These are phyloP conservation scores for Phorcus lineatus DNA, from an alignment of 2,888 invertebrate genomes.

Conservation along the genomic window DNA sequence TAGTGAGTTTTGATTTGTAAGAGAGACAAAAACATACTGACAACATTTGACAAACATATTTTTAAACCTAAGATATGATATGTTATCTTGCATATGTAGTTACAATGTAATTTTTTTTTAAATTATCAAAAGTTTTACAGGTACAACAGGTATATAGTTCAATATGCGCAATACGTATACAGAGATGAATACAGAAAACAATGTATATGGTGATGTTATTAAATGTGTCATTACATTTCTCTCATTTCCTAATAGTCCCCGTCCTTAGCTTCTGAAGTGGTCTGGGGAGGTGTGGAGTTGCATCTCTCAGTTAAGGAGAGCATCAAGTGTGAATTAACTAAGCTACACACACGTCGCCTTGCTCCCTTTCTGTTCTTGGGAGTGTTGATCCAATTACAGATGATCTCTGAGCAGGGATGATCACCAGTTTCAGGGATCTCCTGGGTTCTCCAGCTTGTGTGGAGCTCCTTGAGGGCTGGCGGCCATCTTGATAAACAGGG, in stretches of 20 bases:
- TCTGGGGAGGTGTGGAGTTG: neutral
- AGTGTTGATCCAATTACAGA: slow-evolving; percentile 21
- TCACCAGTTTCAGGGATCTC: neutral
- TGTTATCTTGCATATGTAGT: no score
- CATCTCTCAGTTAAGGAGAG: neutral
- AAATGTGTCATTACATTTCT: neutral
- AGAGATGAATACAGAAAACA: no score
- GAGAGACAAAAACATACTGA: no score
- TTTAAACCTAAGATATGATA: no score
- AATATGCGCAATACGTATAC: no score
- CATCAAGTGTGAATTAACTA: neutral
- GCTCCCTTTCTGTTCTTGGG: neutral
- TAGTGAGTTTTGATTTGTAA: no score
- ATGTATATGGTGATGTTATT: no score
- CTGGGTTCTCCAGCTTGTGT: neutral
- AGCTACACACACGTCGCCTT: neutral
- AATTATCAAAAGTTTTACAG: no score
- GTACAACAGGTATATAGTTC: no score
- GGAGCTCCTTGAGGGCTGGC: neutral
- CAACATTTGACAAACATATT: no score
- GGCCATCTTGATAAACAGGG: slow-evolving; percentile 21
- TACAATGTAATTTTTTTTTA: no score
- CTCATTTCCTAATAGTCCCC: neutral
- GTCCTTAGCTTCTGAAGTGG: neutral
- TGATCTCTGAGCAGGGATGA: slow-evolving; percentile 1